phyloP scores from a whole-genome alignment of 2,888 invertebrate species.

The Glaucopsyche alexis region DNA sequence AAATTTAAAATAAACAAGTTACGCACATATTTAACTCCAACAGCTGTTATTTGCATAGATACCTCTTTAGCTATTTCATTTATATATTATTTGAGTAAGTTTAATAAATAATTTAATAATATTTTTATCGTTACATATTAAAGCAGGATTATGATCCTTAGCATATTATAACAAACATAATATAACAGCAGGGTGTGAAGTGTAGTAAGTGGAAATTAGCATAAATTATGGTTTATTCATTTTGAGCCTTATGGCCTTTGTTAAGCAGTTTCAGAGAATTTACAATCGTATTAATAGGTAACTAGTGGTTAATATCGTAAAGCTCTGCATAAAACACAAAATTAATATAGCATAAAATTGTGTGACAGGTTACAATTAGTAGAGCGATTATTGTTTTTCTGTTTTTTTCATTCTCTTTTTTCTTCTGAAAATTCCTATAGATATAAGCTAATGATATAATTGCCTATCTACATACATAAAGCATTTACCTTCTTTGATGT shows the following conservation, averaged over 20 bases:
- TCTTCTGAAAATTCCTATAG: too few relatives aligned
- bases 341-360: background rate
- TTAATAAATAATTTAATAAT: too few relatives aligned
- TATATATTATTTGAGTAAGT: too few relatives aligned
- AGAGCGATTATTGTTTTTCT: too few relatives aligned
- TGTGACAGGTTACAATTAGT: background rate
- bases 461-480: background rate
- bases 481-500: background rate
- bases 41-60: too few relatives aligned
- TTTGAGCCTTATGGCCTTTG: background rate
- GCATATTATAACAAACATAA: background rate
- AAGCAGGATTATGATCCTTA: background rate
- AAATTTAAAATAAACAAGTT: too few relatives aligned
- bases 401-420: too few relatives aligned
- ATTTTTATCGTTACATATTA: too few relatives aligned
- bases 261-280: background rate
- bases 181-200: background rate
- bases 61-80: too few relatives aligned
- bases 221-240: conserved; percentile 2
- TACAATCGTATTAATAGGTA: background rate
- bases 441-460: too few relatives aligned
- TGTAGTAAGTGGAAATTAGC: conserved; percentile 20
- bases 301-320: background rate
- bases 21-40: too few relatives aligned
- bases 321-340: background rate